These are phyloP conservation scores for Cryptotis parvus DNA, from an alignment of 2,113 vertebrate species.

Conservation along the genomic window DNA sequence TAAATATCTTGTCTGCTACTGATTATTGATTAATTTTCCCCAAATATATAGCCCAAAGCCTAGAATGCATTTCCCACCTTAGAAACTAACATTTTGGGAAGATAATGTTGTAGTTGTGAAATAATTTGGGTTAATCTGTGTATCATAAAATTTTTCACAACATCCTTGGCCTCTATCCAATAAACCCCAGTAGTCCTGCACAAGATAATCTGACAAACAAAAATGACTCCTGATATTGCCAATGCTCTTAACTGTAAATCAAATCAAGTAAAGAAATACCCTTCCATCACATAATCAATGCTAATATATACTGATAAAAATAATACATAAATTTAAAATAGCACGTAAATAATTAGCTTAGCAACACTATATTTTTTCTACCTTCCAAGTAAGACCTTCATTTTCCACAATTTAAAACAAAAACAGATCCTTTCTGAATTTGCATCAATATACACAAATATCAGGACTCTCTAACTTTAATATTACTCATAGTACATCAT, in stretches of 20 bases:
- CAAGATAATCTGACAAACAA: neutral
- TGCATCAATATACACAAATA: neutral
- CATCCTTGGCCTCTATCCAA: neutral
- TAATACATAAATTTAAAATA: neutral
- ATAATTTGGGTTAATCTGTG: rapidly evolving
- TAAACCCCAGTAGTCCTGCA: neutral
- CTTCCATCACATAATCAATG: neutral
- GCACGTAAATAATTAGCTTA: neutral
- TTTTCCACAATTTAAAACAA: neutral
- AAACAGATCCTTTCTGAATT: neutral
- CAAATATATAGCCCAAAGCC: neutral
- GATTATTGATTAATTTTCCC: neutral
- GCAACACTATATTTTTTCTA: neutral
- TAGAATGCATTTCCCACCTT: neutral
- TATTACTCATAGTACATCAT: neutral
- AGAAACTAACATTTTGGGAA: rapidly evolving
- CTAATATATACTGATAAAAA: neutral
- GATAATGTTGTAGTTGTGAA: neutral
- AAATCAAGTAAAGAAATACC: neutral
- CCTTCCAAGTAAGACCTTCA: neutral
- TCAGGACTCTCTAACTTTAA: neutral
- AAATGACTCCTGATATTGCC: neutral
- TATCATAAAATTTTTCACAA: neutral
- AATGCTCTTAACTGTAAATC: neutral
- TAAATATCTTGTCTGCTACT: neutral